These are phyloP conservation scores for Eupelmus urozonus DNA, from an alignment of 2,888 invertebrate genomes.

Conservation along the genomic window DNA sequence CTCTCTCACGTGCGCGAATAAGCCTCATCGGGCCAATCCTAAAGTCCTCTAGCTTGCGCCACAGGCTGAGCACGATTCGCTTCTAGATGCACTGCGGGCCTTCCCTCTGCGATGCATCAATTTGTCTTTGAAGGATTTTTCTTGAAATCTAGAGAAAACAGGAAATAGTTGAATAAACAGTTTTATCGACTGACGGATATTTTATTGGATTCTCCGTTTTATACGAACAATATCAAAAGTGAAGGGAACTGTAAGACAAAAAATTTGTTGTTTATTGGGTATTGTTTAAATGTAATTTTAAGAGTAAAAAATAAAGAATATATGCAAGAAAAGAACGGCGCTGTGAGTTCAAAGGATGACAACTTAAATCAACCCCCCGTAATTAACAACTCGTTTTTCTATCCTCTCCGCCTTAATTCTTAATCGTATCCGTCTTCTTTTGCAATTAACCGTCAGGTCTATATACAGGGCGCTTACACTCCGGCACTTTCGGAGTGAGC, in stretches of 20 bases:
- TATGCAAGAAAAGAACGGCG: no score
- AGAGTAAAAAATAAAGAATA: no score
- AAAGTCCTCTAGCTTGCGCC: conserved; percentile 27
- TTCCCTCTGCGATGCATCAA: neutral
- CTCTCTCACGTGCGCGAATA: conserved; percentile 27
- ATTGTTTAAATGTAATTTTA: no score
- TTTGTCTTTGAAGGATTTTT: no score
- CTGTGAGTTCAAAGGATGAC: neutral
- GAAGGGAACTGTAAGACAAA: no score
- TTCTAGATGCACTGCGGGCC: neutral
- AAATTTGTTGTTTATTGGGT: no score
- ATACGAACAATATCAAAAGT: no score
- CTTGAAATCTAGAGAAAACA: no score
- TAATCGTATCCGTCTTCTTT: neutral
- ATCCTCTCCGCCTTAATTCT: neutral
- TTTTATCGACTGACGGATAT: no score
- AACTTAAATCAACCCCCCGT: neutral
- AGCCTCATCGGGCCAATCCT: conserved; percentile 26
- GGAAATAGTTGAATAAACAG: no score
- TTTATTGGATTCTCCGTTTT: no score
- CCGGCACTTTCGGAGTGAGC: neutral
- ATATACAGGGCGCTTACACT: neutral
- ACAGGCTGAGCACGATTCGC: no score
- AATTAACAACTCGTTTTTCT: conserved; percentile 13
- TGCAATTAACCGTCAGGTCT: conserved; percentile 1